phyloP scores from a whole-genome alignment of 2,113 vertebrate genomes.

The Suricata suricatta region DNA sequence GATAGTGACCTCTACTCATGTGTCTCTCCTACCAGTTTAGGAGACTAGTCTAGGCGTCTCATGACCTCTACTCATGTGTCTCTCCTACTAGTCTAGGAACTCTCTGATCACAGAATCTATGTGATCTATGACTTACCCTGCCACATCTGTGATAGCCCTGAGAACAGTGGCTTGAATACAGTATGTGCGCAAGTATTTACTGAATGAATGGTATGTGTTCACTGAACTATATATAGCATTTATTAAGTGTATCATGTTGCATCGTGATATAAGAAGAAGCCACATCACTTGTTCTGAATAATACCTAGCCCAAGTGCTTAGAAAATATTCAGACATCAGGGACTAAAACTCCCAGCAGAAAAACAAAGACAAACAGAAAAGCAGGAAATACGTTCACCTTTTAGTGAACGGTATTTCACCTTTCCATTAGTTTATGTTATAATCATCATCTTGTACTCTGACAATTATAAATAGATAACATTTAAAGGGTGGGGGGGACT shows the following conservation, averaged over 20 bases:
- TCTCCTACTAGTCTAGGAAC: constrained; percentile 13
- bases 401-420: neutral
- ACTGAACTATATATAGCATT: constrained; percentile 48
- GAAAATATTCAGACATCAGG: constrained; percentile 44
- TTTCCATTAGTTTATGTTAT: constrained; percentile 30
- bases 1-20: neutral
- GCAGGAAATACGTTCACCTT: neutral
- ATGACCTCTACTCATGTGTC: neutral
- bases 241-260: constrained; percentile 6
- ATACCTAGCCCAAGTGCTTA: neutral
- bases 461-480: constrained; percentile 45
- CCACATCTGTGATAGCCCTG: neutral
- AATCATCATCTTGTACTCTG: neutral
- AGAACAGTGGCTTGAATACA: constrained; percentile 29
- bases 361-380: constrained; percentile 24
- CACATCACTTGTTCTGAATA: constrained; percentile 24
- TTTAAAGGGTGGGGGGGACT: neutral
- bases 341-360: neutral
- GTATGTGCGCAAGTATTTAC: constrained; percentile 41
- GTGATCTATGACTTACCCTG: constrained; percentile 23
- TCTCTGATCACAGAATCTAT: constrained; percentile 1
- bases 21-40: neutral
- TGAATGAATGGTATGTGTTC: constrained; percentile 55
- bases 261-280: neutral
- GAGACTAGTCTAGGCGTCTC: neutral